Conservation (phyloP, 2,113 vertebrate species). For the Agapornis roseicollis region DNA sequence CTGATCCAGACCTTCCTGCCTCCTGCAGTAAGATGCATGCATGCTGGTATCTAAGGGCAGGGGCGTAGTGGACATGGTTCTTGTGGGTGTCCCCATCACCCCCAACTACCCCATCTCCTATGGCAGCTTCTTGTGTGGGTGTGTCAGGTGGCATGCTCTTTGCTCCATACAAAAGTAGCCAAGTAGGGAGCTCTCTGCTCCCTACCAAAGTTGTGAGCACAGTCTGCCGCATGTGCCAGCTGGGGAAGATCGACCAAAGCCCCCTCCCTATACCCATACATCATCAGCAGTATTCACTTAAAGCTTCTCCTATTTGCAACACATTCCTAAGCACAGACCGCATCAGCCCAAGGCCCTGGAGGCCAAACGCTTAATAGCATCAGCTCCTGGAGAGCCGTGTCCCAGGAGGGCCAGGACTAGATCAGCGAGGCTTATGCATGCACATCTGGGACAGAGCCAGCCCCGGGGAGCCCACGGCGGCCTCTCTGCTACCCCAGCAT, state of each 20-base stretch:
- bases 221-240: background rate
- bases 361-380: background rate
- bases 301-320: background rate
- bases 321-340: background rate
- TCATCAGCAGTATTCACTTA: background rate
- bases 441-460: background rate
- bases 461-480: accelerated
- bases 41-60: accelerated
- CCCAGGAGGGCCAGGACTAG: too few relatives aligned
- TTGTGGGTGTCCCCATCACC: background rate
- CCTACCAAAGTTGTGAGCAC: background rate
- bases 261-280: background rate
- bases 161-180: background rate
- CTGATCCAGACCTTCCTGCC: background rate
- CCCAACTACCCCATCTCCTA: background rate
- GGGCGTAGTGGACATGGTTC: accelerated
- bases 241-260: background rate
- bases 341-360: accelerated
- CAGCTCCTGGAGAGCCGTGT: accelerated
- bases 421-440: background rate
- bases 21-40: background rate
- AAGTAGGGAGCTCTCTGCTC: accelerated
- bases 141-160: accelerated
- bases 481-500: background rate
- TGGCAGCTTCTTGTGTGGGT: accelerated